phyloP scores from a whole-genome alignment of 2,113 vertebrate genomes.

The Chitala chitala region DNA sequence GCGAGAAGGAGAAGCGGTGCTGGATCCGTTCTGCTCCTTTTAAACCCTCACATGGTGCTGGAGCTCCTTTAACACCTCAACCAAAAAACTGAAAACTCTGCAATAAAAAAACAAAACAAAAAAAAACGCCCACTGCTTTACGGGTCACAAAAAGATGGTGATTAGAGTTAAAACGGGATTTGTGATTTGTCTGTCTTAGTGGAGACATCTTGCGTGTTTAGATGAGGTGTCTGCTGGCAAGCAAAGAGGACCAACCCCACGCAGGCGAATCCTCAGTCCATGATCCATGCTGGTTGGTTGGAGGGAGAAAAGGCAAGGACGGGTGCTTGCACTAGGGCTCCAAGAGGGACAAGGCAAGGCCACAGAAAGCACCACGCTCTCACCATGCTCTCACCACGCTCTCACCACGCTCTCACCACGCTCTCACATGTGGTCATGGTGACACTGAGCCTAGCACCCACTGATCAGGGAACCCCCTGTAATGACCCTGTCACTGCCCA shows the following conservation, averaged over 20 bases:
- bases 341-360: neutral
- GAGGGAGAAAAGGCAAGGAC: neutral
- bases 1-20: neutral
- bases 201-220: too few species aligned
- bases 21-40: neutral
- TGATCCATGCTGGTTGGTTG: neutral
- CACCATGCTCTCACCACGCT: too few species aligned
- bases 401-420: too few species aligned
- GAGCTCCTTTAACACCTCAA: neutral
- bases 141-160: neutral
- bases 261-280: too few species aligned
- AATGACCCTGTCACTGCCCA: neutral
- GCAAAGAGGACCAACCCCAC: neutral
- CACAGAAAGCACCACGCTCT: neutral
- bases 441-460: neutral
- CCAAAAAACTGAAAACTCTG: neutral
- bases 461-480: neutral
- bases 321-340: neutral
- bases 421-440: neutral
- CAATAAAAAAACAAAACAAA: neutral
- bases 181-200: neutral
- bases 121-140: neutral
- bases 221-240: neutral
- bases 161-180: neutral
- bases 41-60: neutral